Conservation (phyloP, 1,140 invertebrate genomes). For the Cydia pomonella region DNA sequence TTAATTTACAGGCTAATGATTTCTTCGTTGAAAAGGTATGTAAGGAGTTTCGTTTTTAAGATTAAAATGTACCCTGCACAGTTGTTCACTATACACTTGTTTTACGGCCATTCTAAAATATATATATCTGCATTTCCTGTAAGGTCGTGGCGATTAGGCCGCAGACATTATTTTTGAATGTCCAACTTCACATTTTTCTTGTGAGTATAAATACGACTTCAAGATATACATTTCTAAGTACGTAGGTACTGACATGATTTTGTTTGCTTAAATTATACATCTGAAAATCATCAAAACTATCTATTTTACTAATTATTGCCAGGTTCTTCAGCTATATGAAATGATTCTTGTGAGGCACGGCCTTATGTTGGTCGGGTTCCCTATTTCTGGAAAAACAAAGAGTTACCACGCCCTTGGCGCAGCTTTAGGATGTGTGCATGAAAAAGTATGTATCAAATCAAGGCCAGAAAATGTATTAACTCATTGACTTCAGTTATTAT, state of each 20-base stretch:
- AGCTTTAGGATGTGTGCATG: slow-evolving; percentile 89
- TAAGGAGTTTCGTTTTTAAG: not conserved
- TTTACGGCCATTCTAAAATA: too few relatives aligned
- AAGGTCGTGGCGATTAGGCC: too few relatives aligned
- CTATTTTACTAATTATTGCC: not conserved
- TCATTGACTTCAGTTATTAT: not conserved
- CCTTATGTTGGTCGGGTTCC: slow-evolving; percentile 94
- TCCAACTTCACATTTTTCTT: too few relatives aligned
- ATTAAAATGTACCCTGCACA: too few relatives aligned
- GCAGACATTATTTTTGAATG: too few relatives aligned
- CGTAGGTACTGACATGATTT: too few relatives aligned
- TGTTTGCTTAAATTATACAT: not conserved
- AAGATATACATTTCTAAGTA: too few relatives aligned
- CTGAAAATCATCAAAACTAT: not conserved
- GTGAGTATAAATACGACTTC: too few relatives aligned
- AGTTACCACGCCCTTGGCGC: slow-evolving; percentile 89
- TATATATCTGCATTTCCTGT: too few relatives aligned
- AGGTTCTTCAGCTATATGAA: slow-evolving; percentile 91
- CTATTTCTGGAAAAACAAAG: slow-evolving; percentile 93
- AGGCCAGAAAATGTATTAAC: slow-evolving; percentile 21
- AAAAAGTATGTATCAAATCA: slow-evolving; percentile 82
- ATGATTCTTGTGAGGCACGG: slow-evolving; percentile 97
- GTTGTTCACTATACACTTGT: too few relatives aligned
- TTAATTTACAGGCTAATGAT: slow-evolving; percentile 91
- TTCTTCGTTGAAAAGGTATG: slow-evolving; percentile 91